Conservation (phyloP, 2,113 vertebrate genomes). For the Lepisosteus osseus region DNA sequence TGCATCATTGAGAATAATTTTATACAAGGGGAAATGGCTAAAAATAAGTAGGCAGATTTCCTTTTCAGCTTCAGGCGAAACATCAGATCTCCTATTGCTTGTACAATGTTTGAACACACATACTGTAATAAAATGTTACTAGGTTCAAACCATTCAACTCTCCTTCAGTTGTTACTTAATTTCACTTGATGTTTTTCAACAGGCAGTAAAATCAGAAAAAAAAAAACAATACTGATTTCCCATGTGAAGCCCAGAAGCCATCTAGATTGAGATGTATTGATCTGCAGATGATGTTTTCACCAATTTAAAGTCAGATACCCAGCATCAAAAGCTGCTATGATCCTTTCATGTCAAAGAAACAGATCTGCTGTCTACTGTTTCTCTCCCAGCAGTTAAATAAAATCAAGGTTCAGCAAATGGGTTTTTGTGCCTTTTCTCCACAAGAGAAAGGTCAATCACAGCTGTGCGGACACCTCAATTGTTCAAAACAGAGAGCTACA, state of each 20-base stretch:
- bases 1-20: neutral
- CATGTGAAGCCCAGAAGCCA: conserved; percentile 34
- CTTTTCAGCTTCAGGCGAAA: neutral
- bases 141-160: conserved; percentile 36
- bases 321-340: neutral
- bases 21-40: neutral
- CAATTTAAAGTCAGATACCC: conserved; percentile 5
- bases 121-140: conserved; percentile 14
- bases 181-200: conserved; percentile 50
- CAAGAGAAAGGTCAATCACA: conserved; percentile 54
- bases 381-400: conserved; percentile 31
- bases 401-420: conserved; percentile 43
- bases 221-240: conserved; percentile 51
- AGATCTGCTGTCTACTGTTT: conserved; percentile 5
- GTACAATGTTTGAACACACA: conserved; percentile 41
- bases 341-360: conserved; percentile 1
- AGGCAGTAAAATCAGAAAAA: conserved; percentile 52
- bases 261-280: conserved; percentile 50
- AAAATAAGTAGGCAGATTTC: neutral
- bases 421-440: conserved; percentile 41
- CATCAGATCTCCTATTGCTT: neutral
- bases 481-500: neutral
- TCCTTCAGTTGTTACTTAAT: conserved; percentile 37
- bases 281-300: conserved; percentile 22
- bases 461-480: conserved; percentile 23